A percentile compares a stretch with the other conserved stretches of the same genome.
Conservation (phyloP, 2,888 invertebrate species). For the Trachelus tabidus region DNA sequence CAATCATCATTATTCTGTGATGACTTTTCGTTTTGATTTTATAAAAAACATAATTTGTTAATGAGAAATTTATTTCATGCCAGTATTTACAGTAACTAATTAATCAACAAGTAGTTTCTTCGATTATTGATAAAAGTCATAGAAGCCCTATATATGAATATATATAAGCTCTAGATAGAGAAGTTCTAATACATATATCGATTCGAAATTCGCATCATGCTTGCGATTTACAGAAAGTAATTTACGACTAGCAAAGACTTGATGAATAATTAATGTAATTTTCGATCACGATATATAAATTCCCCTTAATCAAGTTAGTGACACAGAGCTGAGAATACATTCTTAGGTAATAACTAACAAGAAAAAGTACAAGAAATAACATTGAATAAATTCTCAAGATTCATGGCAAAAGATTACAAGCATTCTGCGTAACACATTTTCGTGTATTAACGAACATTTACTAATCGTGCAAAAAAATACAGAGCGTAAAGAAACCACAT, state of each 20-base stretch:
- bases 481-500: neutral
- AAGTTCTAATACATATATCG: neutral
- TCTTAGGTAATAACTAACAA: neutral
- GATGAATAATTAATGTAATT: neutral
- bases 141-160: no score
- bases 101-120: neutral
- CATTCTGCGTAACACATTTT: neutral
- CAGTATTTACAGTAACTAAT: neutral
- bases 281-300: neutral
- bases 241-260: neutral
- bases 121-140: no score
- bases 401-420: neutral
- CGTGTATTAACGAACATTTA: neutral
- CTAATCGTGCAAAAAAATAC: neutral
- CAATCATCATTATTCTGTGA: no score
- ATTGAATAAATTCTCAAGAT: neutral
- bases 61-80: neutral
- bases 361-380: no score
- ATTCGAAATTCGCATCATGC: neutral
- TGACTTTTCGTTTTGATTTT: no score
- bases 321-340: neutral
- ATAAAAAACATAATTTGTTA: neutral
- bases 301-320: neutral
- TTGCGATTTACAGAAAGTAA: neutral
- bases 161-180: no score